phyloP scores from a whole-genome alignment of 1,140 invertebrate genomes.

The Calephelis virginiensis region DNA sequence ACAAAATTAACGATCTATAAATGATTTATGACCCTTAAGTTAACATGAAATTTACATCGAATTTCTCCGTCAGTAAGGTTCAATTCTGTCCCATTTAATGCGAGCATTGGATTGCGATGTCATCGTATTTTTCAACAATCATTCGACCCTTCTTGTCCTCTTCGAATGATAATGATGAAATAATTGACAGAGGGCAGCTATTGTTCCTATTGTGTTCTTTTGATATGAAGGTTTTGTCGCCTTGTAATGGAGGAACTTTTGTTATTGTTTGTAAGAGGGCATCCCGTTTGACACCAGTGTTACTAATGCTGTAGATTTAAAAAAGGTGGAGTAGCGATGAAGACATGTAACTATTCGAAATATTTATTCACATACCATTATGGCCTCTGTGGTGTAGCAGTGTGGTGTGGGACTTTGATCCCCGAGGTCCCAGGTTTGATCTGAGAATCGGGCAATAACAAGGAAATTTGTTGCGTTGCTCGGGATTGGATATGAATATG shows the following conservation, averaged over 20 bases:
- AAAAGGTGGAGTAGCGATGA: constrained; percentile 16
- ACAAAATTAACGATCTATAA: constrained; percentile 8
- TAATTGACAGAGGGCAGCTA: constrained; percentile 77
- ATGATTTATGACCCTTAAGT: constrained; percentile 4
- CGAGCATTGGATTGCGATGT: constrained; percentile 8
- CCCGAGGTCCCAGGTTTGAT: no score
- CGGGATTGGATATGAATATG: no score
- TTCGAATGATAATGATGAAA: constrained; percentile 74
- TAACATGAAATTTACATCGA: constrained; percentile 9
- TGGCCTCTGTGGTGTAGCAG: no score
- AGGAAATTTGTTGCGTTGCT: no score
- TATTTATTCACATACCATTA: no score
- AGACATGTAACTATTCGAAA: constrained; percentile 1
- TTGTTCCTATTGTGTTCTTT: constrained; percentile 75
- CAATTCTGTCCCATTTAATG: not conserved
- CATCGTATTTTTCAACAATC: constrained; percentile 17
- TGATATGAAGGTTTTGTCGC: constrained; percentile 75
- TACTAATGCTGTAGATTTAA: constrained; percentile 9
- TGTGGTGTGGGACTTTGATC: no score
- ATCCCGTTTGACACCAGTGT: constrained; percentile 13
- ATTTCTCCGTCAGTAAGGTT: constrained; percentile 6
- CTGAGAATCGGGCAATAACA: no score
- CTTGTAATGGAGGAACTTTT: constrained; percentile 56
- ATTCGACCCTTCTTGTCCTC: constrained; percentile 16
- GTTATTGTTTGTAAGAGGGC: constrained; percentile 12